Conservation (phyloP, 2,113 vertebrate genomes). For the Prietella phreatophila region DNA sequence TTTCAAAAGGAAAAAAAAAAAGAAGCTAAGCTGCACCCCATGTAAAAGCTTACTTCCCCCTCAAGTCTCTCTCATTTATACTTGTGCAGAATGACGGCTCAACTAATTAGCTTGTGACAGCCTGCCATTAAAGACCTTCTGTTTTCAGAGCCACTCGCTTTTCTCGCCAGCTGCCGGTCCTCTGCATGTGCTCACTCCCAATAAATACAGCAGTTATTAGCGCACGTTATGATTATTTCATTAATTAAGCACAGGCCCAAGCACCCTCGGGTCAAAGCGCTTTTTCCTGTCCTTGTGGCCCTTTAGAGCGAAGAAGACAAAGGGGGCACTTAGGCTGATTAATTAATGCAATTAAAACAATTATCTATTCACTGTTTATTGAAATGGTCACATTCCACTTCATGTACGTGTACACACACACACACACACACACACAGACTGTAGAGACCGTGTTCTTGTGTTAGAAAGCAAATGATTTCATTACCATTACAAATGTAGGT, state of each 20-base stretch:
- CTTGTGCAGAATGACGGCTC: constrained; percentile 30
- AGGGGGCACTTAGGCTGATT: constrained; percentile 55
- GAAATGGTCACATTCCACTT: constrained; percentile 34
- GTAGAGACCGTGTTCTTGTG: constrained; percentile 65
- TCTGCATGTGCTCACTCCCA: constrained; percentile 12
- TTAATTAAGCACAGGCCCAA: constrained; percentile 53
- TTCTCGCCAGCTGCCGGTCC: constrained; percentile 40
- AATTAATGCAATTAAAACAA: constrained; percentile 67
- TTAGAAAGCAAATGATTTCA: constrained; percentile 62
- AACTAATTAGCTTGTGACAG: constrained; percentile 50
- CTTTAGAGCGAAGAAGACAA: constrained; percentile 48
- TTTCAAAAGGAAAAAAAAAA: background rate
- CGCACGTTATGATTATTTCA: constrained; percentile 39
- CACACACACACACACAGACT: constrained; percentile 39
- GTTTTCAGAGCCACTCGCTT: constrained; percentile 31
- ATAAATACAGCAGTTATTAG: constrained; percentile 38
- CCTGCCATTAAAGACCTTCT: constrained; percentile 52
- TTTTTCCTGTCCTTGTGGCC: constrained; percentile 29
- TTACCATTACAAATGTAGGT: constrained; percentile 76
- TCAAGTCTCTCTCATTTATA: constrained; percentile 4
- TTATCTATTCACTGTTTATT: constrained; percentile 58
- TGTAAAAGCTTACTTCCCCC: constrained; percentile 9
- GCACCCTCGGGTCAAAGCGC: constrained; percentile 37
- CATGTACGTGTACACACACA: background rate
- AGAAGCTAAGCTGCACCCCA: background rate